A percentile compares a stretch with the other conserved stretches of the same genome.
phyloP scores from a whole-genome alignment of 2,113 vertebrate species.

The Pseudorhombus dupliciocellatus region DNA sequence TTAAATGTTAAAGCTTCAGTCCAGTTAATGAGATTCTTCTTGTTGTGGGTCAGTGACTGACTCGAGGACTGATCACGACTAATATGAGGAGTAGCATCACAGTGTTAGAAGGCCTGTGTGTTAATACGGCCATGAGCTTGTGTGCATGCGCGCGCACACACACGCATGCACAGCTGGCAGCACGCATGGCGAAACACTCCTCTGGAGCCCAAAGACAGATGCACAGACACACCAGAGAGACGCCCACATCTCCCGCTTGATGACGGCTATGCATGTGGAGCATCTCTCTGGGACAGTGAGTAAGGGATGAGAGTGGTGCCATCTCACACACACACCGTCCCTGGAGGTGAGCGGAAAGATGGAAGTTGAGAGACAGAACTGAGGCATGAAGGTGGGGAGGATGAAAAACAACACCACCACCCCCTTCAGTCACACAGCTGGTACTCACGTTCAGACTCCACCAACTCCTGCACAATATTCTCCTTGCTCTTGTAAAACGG shows the following conservation, averaged over 20 bases:
- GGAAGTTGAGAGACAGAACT: slow-evolving; percentile 66
- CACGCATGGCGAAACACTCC: slow-evolving; percentile 60
- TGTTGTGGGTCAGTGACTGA: slow-evolving; percentile 66
- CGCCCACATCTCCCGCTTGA: slow-evolving; percentile 43
- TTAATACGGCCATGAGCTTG: slow-evolving; percentile 61
- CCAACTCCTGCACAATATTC: slow-evolving; percentile 97
- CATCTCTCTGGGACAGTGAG: slow-evolving; percentile 71
- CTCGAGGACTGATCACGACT: slow-evolving; percentile 59
- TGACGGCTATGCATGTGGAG: slow-evolving; percentile 45
- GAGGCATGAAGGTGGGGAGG: slow-evolving; percentile 68
- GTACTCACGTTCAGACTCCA: slow-evolving; percentile 99
- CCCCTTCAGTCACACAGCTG: slow-evolving; percentile 64
- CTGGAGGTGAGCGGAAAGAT: slow-evolving; percentile 72
- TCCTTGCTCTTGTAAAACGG: slow-evolving; percentile 99
- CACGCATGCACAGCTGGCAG: slow-evolving; percentile 46
- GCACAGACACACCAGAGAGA: slow-evolving; percentile 66
- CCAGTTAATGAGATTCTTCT: slow-evolving; percentile 65
- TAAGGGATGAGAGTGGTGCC: slow-evolving; percentile 59
- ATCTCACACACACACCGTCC: slow-evolving; percentile 57
- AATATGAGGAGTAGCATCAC: slow-evolving; percentile 46
- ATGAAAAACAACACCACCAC: slow-evolving; percentile 7
- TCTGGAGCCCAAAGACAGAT: slow-evolving; percentile 68
- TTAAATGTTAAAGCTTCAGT: slow-evolving; percentile 65
- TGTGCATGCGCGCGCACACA: neutral
- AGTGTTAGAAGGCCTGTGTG: slow-evolving; percentile 55